Evolutionary conservation across 2,797 vertebrate species (phyloP).

Genomic region (Melanotaenia nigrans): DNA sequence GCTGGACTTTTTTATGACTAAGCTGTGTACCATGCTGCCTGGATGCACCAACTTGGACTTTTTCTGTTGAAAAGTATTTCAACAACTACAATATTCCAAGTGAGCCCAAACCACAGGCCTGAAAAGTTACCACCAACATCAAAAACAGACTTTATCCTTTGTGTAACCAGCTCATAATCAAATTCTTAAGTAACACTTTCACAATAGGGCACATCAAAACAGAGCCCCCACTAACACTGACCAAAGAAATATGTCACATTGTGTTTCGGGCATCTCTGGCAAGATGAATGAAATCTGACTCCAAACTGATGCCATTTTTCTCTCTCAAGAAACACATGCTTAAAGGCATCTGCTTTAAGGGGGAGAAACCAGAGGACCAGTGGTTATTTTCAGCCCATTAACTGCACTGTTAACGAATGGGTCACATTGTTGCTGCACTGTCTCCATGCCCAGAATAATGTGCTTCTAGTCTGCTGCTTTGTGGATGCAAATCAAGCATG

Average conservation of each 20-base stretch:
- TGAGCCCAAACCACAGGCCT: slow-evolving; percentile 1
- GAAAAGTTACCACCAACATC: background rate
- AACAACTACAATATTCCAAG: background rate
- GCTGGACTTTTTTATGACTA: slow-evolving; percentile 52
- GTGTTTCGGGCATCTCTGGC: slow-evolving; percentile 39
- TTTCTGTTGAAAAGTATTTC: background rate
- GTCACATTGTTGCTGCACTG: slow-evolving; percentile 51
- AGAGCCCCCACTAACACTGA: slow-evolving; percentile 23
- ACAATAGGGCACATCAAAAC: slow-evolving; percentile 25
- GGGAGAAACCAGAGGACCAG: slow-evolving; percentile 38
- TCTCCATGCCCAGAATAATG: slow-evolving; percentile 59
- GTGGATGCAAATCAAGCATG: slow-evolving; percentile 68
- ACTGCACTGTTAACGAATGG: slow-evolving; percentile 57
- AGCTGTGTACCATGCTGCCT: slow-evolving; percentile 20
- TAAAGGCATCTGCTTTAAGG: slow-evolving; percentile 33
- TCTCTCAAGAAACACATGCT: slow-evolving; percentile 20
- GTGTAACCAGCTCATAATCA: slow-evolving; percentile 26
- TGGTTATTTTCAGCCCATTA: slow-evolving; percentile 70
- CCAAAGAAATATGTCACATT: slow-evolving; percentile 14
- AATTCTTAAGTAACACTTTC: slow-evolving; percentile 23
- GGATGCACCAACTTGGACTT: background rate
- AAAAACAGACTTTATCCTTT: slow-evolving; percentile 18
- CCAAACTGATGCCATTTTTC: slow-evolving; percentile 19
- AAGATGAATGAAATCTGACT: slow-evolving; percentile 42
- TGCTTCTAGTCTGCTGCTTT: slow-evolving; percentile 53